phyloP scores from a whole-genome alignment of 2,888 invertebrate species.

The Rhabditoides inermis region DNA sequence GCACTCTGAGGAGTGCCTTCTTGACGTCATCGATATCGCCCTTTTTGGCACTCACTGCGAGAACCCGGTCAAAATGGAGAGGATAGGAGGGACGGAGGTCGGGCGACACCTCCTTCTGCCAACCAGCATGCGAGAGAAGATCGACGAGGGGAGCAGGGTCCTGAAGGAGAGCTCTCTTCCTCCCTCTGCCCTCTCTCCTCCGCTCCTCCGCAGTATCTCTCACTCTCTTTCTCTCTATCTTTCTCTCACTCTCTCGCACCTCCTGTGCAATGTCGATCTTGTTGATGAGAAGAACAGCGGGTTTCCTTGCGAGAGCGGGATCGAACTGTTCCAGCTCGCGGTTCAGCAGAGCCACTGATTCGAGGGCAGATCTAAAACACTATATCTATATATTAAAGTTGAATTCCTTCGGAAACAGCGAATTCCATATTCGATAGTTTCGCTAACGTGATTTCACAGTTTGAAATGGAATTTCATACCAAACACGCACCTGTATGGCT shows the following conservation, averaged over 20 bases:
- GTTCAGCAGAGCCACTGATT: constrained; percentile 40
- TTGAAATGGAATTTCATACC: not conserved
- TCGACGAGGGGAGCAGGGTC: no score
- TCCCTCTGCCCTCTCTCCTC: no score
- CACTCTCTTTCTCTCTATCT: constrained; percentile 3
- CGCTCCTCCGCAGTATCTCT: not conserved
- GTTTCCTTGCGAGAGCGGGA: constrained; percentile 26
- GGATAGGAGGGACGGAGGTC: constrained; percentile 25
- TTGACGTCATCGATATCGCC: constrained; percentile 26
- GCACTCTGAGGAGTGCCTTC: no score
- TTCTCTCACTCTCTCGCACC: constrained; percentile 12
- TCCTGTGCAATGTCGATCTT: constrained; percentile 34
- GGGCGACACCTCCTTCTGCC: constrained; percentile 17
- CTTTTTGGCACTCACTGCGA: constrained; percentile 27
- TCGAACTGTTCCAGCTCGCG: constrained; percentile 40
- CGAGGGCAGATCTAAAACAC: constrained; percentile 32
- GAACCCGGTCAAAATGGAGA: constrained; percentile 29
- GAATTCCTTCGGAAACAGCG: not conserved
- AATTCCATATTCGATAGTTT: no score
- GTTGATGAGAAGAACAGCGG: constrained; percentile 37
- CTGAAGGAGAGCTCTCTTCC: no score
- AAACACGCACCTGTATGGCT: constrained; percentile 29
- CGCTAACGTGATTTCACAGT: no score
- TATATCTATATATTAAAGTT: not conserved
- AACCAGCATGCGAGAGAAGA: no score